Evolutionary conservation across 30 jellyfish, hydroid and myxozoan genomes (phyloP), one percentile per base, ranked within the genome.

Genomic region (Turritopsis dohrnii): DNA sequence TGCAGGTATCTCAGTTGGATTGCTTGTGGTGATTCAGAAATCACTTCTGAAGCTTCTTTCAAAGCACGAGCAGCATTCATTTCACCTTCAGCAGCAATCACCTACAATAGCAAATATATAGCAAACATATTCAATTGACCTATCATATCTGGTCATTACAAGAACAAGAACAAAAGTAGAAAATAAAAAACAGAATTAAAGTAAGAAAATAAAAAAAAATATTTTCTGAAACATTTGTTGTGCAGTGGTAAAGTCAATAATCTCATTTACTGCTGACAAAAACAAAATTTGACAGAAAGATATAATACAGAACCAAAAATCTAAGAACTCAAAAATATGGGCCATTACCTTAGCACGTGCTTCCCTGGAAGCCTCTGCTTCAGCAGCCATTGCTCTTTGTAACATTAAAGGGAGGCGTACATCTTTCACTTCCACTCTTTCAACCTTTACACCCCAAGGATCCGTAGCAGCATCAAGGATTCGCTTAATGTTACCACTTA

Each of bases 21-120:
- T 18, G 98, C 98, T 29, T 86, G 66, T 29, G 96, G 96, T 52
- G 98, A 93, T 83, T 93, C 98, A 28, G 88, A 13, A 26, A 93
- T 93, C 22, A 93, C 96, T 4, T 93, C 98, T 16, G 98, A 88
- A 19, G 98, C 98, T 77, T 93, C 98, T 77, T 93, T 93, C 95
- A 93, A 82, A n/a, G 98, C 98, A 76, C 98, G 98, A 28, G 98
- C 98, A 1, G 98, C 96, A 81, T 93, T 93, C 96, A 93, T 86
- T 76, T 93, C 98, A 52, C 98, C 98, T 71, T 93, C 96, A 22
- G 98, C 98, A 24, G 98, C 98, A 72, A 93, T 93, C 21, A 93
- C 98, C 98, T 93, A 65, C 22, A 69, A 19, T 69, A n/a, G 19
- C 30, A 69, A 69, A 69, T 18, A 60, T 21, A 60, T 60, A 69